phyloP scores from a whole-genome alignment of 2,888 invertebrate species.

The Globia sparganii region DNA sequence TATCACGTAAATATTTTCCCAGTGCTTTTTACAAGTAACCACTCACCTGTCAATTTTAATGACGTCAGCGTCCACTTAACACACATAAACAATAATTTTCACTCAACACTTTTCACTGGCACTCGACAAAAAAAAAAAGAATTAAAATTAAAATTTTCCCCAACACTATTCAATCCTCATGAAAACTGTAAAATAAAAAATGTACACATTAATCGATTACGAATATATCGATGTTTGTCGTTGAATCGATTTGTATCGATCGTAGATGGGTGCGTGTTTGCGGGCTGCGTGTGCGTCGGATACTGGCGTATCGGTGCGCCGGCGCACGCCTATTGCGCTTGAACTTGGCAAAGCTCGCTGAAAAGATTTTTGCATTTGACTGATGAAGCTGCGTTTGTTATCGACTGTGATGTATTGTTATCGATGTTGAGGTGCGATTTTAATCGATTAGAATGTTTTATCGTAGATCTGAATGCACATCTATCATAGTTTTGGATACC shows the following conservation, averaged over 20 bases:
- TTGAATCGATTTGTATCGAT: slow-evolving; percentile 71
- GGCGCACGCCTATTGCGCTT: slow-evolving; percentile 78
- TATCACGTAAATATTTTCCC: slow-evolving; percentile 48
- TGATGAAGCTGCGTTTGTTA: slow-evolving; percentile 60
- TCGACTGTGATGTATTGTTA: slow-evolving; percentile 61
- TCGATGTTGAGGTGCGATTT: slow-evolving; percentile 58
- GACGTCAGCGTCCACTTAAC: slow-evolving; percentile 65
- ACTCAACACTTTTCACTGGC: slow-evolving; percentile 67
- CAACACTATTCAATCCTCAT: slow-evolving; percentile 49
- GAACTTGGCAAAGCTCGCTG: slow-evolving; percentile 86
- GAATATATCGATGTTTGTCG: slow-evolving; percentile 58
- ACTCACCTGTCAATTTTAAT: slow-evolving; percentile 68
- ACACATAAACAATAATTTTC: slow-evolving; percentile 69
- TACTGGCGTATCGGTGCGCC: slow-evolving; percentile 81
- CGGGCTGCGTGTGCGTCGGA: slow-evolving; percentile 82
- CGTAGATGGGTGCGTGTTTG: slow-evolving; percentile 79
- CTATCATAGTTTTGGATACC: slow-evolving; percentile 42
- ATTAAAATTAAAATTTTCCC: slow-evolving; percentile 31
- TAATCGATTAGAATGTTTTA: slow-evolving; percentile 48
- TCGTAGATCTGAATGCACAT: slow-evolving; percentile 43
- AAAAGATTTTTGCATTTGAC: slow-evolving; percentile 81
- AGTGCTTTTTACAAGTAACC: slow-evolving; percentile 37
- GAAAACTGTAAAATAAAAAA: slow-evolving; percentile 34
- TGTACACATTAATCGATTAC: slow-evolving; percentile 58
- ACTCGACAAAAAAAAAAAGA: slow-evolving; percentile 54